Conservation (phyloP, 2,888 invertebrate species). For the Limnephilus lunatus region DNA sequence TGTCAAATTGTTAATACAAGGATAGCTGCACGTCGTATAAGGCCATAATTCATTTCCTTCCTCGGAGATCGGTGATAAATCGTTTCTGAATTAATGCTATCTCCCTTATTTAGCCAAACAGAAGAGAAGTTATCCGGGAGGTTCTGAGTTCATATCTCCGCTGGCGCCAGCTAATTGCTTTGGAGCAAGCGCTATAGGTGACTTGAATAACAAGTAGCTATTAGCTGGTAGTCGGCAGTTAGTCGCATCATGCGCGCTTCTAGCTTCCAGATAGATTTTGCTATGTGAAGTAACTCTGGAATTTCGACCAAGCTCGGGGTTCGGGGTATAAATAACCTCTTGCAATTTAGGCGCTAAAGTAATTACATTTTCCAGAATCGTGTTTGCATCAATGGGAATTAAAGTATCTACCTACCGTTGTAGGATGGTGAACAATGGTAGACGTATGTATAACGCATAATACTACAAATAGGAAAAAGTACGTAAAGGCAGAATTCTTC, state of each 20-base stretch:
- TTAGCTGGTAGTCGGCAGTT: background rate
- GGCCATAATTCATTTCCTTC: background rate
- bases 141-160: slow-evolving; percentile 26
- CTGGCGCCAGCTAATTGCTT: slow-evolving; percentile 36
- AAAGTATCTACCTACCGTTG: background rate
- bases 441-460: background rate
- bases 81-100: background rate
- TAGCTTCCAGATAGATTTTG: background rate
- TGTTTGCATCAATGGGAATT: background rate
- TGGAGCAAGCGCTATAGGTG: background rate
- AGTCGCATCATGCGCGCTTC: background rate
- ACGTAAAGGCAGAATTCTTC: too few relatives aligned
- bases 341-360: background rate
- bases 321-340: background rate
- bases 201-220: slow-evolving; percentile 3
- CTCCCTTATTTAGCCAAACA: slow-evolving; percentile 2
- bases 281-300: background rate
- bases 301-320: background rate
- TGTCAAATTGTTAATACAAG: slow-evolving; percentile 12
- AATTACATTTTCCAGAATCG: background rate
- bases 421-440: too few relatives aligned
- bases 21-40: background rate
- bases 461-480: background rate
- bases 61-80: slow-evolving; percentile 2
- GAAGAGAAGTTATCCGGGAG: slow-evolving; percentile 14